These are phyloP conservation scores for Tinamus major DNA, from an alignment of 2,797 vertebrate genomes.

Conservation along the genomic window DNA sequence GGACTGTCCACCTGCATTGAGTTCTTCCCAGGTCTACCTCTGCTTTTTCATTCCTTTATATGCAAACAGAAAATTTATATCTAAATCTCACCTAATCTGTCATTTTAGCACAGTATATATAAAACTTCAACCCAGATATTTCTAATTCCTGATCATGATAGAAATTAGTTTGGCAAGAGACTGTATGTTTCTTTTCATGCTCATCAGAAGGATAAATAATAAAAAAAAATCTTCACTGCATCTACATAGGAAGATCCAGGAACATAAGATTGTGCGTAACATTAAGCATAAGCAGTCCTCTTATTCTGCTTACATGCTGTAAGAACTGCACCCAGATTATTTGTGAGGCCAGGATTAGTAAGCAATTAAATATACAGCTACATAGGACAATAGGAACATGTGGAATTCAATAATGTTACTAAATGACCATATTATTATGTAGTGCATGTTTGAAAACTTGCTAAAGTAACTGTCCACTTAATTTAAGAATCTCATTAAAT, in stretches of 20 bases:
- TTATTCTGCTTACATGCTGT: not conserved
- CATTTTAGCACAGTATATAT: not conserved
- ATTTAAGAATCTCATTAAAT: not conserved
- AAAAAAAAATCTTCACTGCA: not conserved
- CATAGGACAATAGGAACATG: not conserved
- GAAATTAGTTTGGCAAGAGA: not conserved
- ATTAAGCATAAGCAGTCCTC: not conserved
- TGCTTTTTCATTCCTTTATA: not conserved
- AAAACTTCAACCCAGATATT: not conserved
- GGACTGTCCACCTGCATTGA: not conserved
- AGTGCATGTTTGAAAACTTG: not conserved
- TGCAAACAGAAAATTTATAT: not conserved
- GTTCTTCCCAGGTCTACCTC: not conserved
- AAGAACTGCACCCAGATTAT: not conserved
- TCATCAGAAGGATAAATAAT: not conserved
- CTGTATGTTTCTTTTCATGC: accelerated
- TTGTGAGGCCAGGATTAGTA: not conserved
- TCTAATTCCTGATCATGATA: not conserved
- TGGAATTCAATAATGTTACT: not conserved
- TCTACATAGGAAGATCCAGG: not conserved
- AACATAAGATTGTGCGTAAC: not conserved
- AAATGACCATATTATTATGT: not conserved
- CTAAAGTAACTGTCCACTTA: not conserved
- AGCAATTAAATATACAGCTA: not conserved
- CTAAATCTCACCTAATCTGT: not conserved